These are phyloP conservation scores for Apantesis nais DNA, from an alignment of 2,888 invertebrate genomes.

Conservation along the genomic window DNA sequence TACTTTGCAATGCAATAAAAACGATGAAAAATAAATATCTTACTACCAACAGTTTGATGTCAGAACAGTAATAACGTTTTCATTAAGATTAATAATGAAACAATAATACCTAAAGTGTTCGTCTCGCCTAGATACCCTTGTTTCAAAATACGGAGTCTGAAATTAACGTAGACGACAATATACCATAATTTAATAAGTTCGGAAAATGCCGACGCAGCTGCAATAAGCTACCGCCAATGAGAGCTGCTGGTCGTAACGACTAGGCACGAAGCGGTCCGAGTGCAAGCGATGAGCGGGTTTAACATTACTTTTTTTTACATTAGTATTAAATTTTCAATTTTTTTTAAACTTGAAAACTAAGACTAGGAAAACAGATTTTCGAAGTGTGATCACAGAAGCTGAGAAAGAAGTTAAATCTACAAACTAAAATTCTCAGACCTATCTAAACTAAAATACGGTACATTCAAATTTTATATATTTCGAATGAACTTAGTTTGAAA, in stretches of 20 bases:
- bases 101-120: constrained; percentile 12
- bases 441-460: too few relatives aligned
- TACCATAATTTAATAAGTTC: constrained; percentile 77
- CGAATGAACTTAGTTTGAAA: background rate
- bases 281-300: constrained; percentile 19
- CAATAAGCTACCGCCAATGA: constrained; percentile 68
- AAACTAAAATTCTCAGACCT: too few relatives aligned
- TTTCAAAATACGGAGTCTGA: constrained; percentile 28
- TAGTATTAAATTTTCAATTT: too few relatives aligned
- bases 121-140: background rate
- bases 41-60: background rate
- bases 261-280: constrained; percentile 31
- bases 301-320: too few relatives aligned
- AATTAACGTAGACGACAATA: constrained; percentile 74
- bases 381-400: too few relatives aligned
- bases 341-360: too few relatives aligned
- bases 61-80: background rate
- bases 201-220: constrained; percentile 52
- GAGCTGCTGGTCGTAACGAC: constrained; percentile 52
- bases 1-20: background rate
- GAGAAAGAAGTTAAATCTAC: too few relatives aligned
- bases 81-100: constrained; percentile 1
- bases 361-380: too few relatives aligned
- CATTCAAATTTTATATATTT: background rate
- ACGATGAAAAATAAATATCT: background rate